phyloP scores from a whole-genome alignment of 2,113 vertebrate species.

The Engystomops pustulosus region DNA sequence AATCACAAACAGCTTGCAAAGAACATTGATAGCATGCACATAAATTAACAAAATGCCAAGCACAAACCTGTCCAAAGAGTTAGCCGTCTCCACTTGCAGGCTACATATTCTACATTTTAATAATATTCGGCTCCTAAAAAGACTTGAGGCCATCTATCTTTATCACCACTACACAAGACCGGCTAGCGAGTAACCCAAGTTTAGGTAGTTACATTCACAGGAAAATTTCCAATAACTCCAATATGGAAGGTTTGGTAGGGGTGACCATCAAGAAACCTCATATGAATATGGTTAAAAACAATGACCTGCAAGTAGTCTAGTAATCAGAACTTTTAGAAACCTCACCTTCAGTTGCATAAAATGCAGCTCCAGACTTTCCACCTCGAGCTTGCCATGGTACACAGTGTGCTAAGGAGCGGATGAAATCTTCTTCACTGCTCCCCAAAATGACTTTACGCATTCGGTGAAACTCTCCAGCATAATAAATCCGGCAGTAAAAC shows the following conservation, averaged over 20 bases:
- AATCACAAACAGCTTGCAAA: not conserved
- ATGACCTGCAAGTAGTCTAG: no score
- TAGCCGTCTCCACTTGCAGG: not conserved
- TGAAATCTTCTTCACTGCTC: constrained; percentile 92
- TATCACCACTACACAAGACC: not conserved
- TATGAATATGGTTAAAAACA: no score
- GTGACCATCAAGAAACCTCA: no score
- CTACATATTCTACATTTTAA: not conserved
- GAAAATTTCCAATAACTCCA: no score
- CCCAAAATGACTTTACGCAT: constrained; percentile 95
- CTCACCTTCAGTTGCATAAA: constrained; percentile 94
- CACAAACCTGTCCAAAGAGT: not conserved
- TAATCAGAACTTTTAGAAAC: not conserved
- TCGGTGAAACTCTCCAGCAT: constrained; percentile 93
- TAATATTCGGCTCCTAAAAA: not conserved
- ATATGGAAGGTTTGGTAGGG: no score
- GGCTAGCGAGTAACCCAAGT: no score
- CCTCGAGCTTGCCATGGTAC: constrained; percentile 97
- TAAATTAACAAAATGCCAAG: not conserved
- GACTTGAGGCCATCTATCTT: not conserved
- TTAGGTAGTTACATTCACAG: no score
- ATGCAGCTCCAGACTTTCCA: constrained; percentile 94
- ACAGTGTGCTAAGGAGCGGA: constrained; percentile 93
- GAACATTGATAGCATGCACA: not conserved
- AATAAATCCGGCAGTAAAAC: constrained; percentile 98